These are phyloP conservation scores for Trypoxylus dichotomus DNA, from an alignment of 1,140 invertebrate species.

Conservation along the genomic window DNA sequence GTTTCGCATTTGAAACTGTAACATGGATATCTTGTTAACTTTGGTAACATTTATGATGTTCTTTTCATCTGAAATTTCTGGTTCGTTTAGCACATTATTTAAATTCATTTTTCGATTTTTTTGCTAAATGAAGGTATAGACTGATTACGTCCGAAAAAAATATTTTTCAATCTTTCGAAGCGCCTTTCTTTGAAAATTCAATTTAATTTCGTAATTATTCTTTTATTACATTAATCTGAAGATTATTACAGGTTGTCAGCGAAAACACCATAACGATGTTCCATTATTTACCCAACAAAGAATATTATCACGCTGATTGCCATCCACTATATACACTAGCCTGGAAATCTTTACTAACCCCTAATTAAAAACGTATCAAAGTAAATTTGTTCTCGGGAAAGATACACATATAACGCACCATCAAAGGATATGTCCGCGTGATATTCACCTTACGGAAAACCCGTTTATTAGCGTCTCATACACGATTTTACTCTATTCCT, in stretches of 20 bases:
- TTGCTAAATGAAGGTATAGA: too few relatives aligned
- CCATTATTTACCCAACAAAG: not conserved
- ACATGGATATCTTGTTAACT: too few relatives aligned
- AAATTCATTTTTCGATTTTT: too few relatives aligned
- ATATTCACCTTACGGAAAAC: not conserved
- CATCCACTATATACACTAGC: not conserved
- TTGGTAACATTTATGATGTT: too few relatives aligned
- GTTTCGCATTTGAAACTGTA: too few relatives aligned
- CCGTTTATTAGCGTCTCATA: not conserved
- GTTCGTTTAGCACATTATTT: too few relatives aligned
- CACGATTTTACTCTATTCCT: too few relatives aligned
- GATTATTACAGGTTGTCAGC: not conserved
- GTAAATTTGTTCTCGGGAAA: not conserved
- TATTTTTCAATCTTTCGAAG: too few relatives aligned
- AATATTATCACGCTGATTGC: not conserved
- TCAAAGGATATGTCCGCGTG: too few relatives aligned
- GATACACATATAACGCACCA: not conserved
- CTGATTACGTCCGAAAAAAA: too few relatives aligned
- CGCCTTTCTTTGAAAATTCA: not conserved
- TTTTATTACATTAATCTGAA: not conserved
- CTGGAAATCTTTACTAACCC: not conserved
- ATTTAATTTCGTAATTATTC: not conserved
- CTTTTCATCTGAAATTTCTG: too few relatives aligned
- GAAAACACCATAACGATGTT: not conserved
- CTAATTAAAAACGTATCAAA: not conserved